Evolutionary conservation across 1,140 invertebrate species (phyloP).

Genomic region (Reticulitermes speratus): DNA sequence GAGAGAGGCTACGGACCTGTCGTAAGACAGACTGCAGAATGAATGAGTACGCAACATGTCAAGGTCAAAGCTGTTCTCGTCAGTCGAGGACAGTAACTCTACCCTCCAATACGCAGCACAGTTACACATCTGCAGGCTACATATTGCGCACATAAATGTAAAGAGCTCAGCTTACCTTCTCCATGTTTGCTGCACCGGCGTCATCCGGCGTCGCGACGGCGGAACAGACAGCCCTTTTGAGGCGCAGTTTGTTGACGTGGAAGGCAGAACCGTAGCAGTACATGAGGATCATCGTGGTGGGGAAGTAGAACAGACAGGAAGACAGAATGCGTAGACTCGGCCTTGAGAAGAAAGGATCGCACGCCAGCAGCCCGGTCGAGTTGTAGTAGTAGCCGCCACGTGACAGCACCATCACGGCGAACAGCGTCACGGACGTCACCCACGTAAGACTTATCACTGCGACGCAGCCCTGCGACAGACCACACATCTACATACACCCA

Average conservation of each 20-base stretch:
- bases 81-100: too few species aligned
- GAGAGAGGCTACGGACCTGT: too few species aligned
- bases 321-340: constrained; percentile 74
- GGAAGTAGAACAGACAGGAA: constrained; percentile 83
- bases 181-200: background rate
- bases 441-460: constrained; percentile 77
- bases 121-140: too few species aligned
- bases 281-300: constrained; percentile 86
- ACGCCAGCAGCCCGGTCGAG: constrained; percentile 75
- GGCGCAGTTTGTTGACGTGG: constrained; percentile 76
- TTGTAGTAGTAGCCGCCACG: constrained; percentile 83
- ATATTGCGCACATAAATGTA: too few species aligned
- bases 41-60: too few species aligned
- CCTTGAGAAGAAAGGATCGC: constrained; percentile 79
- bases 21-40: too few species aligned
- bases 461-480: constrained; percentile 66
- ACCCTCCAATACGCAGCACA: too few species aligned
- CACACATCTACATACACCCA: background rate
- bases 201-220: background rate
- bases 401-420: constrained; percentile 74
- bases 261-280: constrained; percentile 87
- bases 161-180: background rate
- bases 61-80: too few species aligned
- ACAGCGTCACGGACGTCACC: constrained; percentile 76
- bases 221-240: constrained; percentile 50